phyloP scores from a whole-genome alignment of 2,113 vertebrate genomes.

The Miniopterus natalensis region DNA sequence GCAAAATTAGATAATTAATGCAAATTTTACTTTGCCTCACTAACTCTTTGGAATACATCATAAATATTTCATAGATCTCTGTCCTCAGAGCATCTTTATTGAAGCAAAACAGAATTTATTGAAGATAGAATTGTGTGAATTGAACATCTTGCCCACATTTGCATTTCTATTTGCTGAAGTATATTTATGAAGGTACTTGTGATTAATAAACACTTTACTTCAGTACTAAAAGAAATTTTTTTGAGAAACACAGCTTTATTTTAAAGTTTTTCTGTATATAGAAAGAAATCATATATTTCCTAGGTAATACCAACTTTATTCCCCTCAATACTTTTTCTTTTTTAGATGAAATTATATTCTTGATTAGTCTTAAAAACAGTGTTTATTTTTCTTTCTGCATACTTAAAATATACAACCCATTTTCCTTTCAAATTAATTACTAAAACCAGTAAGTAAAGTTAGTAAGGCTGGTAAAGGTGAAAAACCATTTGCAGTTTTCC shows the following conservation, averaged over 20 bases:
- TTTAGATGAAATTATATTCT: constrained; percentile 45
- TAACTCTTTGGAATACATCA: neutral
- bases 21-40: constrained; percentile 32
- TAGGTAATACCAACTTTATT: neutral
- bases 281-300: neutral
- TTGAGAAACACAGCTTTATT: neutral
- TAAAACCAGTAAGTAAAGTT: constrained; percentile 5
- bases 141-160: neutral
- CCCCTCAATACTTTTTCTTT: neutral
- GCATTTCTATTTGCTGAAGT: neutral
- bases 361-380: constrained; percentile 31
- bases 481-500: neutral
- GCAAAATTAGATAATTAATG: constrained; percentile 25
- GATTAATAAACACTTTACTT: neutral
- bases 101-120: constrained; percentile 44
- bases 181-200: constrained; percentile 31
- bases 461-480: neutral
- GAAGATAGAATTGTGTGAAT: neutral
- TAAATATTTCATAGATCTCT: constrained; percentile 38
- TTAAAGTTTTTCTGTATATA: neutral
- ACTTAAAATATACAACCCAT: constrained; percentile 28
- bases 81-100: neutral
- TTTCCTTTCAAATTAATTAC: constrained; percentile 57
- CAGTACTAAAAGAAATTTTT: neutral
- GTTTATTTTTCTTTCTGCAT: neutral